Conservation (phyloP, 1,140 invertebrate genomes). For the Diabrotica virgifera region DNA sequence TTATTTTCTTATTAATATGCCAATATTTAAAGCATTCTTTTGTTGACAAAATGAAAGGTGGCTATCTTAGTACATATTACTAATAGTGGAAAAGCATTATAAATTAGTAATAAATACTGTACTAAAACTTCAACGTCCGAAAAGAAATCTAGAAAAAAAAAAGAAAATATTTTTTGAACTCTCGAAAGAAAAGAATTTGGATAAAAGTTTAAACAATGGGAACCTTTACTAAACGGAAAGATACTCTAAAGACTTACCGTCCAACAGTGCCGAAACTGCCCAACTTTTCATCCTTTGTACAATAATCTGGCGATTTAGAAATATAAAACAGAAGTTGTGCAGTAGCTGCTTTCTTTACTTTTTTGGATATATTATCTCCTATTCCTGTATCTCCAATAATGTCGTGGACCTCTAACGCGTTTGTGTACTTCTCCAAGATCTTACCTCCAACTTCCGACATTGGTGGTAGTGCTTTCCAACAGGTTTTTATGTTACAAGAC, state of each 20-base stretch:
- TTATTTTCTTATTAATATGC: no score
- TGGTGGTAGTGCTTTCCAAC: conserved; percentile 85
- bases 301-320: conserved; percentile 89
- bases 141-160: no score
- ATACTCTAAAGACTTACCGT: conserved; percentile 51
- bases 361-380: conserved; percentile 4
- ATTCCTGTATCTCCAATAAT: conserved; percentile 21
- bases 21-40: no score
- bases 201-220: no score
- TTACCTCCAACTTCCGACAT: conserved; percentile 82
- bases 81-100: no score
- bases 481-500: conserved; percentile 90
- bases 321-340: conserved; percentile 70
- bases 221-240: no score
- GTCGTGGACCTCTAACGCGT: conserved; percentile 69
- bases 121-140: no score
- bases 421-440: conserved; percentile 78
- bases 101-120: no score
- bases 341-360: conserved; percentile 30
- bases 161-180: no score
- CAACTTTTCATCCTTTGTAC: conserved; percentile 69
- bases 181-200: no score
- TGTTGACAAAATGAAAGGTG: no score
- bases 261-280: conserved; percentile 84
- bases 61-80: no score